These are phyloP conservation scores for Camptogramma bilineatum DNA, from an alignment of 2,888 invertebrate species.

Conservation along the genomic window DNA sequence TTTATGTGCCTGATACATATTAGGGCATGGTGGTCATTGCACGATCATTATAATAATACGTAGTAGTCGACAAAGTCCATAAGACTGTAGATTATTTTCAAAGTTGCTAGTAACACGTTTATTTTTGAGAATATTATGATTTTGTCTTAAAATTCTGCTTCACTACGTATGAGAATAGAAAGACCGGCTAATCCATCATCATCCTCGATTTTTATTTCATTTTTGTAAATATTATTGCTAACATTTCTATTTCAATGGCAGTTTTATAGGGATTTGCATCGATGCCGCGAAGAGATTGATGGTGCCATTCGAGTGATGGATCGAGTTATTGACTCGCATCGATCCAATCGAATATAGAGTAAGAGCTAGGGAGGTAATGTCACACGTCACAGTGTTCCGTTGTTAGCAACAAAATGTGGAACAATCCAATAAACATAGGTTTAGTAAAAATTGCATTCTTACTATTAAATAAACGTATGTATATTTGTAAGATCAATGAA, in stretches of 20 bases:
- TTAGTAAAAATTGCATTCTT: too few relatives aligned
- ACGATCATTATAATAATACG: too few relatives aligned
- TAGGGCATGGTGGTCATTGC: too few relatives aligned
- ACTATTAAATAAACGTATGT: too few relatives aligned
- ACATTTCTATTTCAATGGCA: slow-evolving; percentile 26
- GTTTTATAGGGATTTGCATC: slow-evolving; percentile 44
- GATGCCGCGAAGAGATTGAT: slow-evolving; percentile 42
- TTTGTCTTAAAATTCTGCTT: too few relatives aligned
- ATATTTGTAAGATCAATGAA: too few relatives aligned
- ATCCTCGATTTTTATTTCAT: not conserved
- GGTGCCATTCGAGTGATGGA: slow-evolving; percentile 44
- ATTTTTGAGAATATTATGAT: too few relatives aligned
- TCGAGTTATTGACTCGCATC: slow-evolving; percentile 43
- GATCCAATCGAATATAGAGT: slow-evolving; percentile 32
- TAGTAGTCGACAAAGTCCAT: too few relatives aligned
- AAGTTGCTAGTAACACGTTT: too few relatives aligned
- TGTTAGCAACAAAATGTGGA: not conserved
- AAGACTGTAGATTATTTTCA: too few relatives aligned
- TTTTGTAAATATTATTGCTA: slow-evolving; percentile 11
- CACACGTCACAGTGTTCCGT: not conserved
- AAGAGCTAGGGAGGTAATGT: not conserved
- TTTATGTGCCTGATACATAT: too few relatives aligned
- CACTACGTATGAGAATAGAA: too few relatives aligned
- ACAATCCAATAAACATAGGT: not conserved
- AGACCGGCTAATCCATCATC: not conserved